These are phyloP conservation scores for Chelon labrosus DNA, from an alignment of 2,797 vertebrate species.

Conservation along the genomic window DNA sequence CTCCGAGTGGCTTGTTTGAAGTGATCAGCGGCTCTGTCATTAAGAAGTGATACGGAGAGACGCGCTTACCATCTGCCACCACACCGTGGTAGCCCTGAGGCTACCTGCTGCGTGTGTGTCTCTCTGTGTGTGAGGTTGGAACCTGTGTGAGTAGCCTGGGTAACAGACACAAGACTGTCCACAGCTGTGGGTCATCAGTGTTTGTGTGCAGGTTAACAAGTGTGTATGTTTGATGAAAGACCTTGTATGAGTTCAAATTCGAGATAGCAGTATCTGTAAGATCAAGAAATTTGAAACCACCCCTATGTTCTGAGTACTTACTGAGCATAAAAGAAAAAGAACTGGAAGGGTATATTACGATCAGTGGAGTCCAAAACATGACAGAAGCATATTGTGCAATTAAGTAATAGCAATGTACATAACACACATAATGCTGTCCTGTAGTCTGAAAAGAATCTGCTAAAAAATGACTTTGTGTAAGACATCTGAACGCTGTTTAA, in stretches of 20 bases:
- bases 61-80: conserved; percentile 63
- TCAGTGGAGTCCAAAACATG: background rate
- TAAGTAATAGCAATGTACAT: background rate
- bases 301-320: conserved; percentile 4
- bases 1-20: conserved; percentile 62
- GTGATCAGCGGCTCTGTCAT: conserved; percentile 58
- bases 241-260: background rate
- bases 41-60: conserved; percentile 47
- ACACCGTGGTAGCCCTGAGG: conserved; percentile 75
- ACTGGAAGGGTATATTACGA: background rate
- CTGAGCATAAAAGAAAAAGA: conserved; percentile 6
- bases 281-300: background rate
- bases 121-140: conserved; percentile 7
- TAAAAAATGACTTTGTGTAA: background rate
- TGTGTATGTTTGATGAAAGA: conserved; percentile 5
- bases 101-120: conserved; percentile 15
- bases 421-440: background rate
- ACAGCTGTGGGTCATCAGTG: conserved; percentile 39
- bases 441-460: conserved; percentile 1
- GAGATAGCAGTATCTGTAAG: conserved; percentile 16
- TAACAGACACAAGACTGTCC: conserved; percentile 19
- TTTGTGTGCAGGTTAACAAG: conserved; percentile 10
- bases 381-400: background rate
- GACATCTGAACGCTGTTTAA: conserved; percentile 22
- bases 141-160: conserved; percentile 5